These are phyloP conservation scores for Chloroclysta siterata DNA, from an alignment of 2,888 invertebrate genomes.

Conservation along the genomic window DNA sequence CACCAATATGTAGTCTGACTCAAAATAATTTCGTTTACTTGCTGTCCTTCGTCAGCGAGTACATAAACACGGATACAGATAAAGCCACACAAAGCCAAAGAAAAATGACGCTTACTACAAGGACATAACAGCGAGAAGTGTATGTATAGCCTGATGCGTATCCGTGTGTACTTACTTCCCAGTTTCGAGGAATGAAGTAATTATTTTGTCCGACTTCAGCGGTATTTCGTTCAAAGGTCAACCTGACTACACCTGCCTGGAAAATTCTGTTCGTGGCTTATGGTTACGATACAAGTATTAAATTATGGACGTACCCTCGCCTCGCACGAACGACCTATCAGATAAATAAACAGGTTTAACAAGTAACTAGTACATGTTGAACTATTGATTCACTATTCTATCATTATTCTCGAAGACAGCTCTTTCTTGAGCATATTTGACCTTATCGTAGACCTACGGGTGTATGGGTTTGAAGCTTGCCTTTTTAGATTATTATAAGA, in stretches of 20 bases:
- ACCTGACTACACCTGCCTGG: constrained; percentile 3
- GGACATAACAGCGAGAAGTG: too few species aligned
- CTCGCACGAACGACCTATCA: constrained; percentile 3
- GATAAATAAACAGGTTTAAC: constrained; percentile 3
- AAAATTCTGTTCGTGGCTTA: neutral
- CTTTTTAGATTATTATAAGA: too few species aligned
- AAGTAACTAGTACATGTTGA: neutral
- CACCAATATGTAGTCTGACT: constrained; percentile 52
- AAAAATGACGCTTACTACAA: too few species aligned
- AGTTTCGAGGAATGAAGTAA: constrained; percentile 3
- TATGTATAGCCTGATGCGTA: too few species aligned
- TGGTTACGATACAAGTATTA: neutral
- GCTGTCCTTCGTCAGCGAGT: neutral
- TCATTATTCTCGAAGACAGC: neutral
- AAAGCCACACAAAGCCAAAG: too few species aligned
- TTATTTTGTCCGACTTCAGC: neutral
- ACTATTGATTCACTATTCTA: neutral
- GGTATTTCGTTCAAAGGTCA: constrained; percentile 9
- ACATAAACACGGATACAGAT: too few species aligned
- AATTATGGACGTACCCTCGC: constrained; percentile 4
- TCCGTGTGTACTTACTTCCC: constrained; percentile 1
- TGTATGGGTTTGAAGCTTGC: too few species aligned
- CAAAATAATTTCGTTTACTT: constrained; percentile 42
- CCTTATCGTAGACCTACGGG: too few species aligned
- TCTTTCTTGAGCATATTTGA: too few species aligned